Base-by-base conservation (phyloP, 2,797 vertebrate genomes). In the Acrossocheilus wenchowensis region DNA sequence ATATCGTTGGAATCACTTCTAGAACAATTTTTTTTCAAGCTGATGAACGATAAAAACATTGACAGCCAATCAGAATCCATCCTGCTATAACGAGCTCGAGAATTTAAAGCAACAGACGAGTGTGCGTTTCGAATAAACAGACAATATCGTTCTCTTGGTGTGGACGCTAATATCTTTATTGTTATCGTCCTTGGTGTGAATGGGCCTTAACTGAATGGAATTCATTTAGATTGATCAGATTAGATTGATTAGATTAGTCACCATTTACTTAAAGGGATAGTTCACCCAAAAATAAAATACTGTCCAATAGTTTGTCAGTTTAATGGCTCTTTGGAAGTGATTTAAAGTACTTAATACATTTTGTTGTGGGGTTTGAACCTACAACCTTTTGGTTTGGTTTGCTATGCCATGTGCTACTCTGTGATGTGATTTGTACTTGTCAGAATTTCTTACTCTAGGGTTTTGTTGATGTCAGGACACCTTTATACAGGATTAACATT, bases 401-500 rank as follows among this genome's bases (percentile, higher is more conserved):
- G 12, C 23, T 43, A 62, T 9, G 23, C 36, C 43, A 23, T 48
- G 19, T 48, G 19, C 26, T 36, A 69, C 19, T 23, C 45, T 52
- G 39, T 68, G 43, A 77, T 77, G 73, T 30, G 60, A 81, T 69
- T 52, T 64, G 9, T 64, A 30, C 78, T 62, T 26, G 77, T 62
- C 79, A 50, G 60, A 68, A 50, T 66, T 68, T 68, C 39, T 68
- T 81, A 9, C 26, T 71, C 9, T 3, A 34, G n/a, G 62, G 17
- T 69, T 54, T 79, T 36, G 36, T 71, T 72, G 39, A 79, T 60
- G 52, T 60, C 77, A 80, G 66, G 52, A 77, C 50, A 62, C 36
- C 39, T 72, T 85, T 45, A 72, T 62, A 39, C 26, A 69, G 66
- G 77, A 85, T 80, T 85, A 39, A 80, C 77, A 62, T 72, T 36